Percentiles rank a stretch among this genome's conserved stretches.
phyloP scores from a whole-genome alignment of 2,797 vertebrate genomes.

The Sebastes paucispinis region DNA sequence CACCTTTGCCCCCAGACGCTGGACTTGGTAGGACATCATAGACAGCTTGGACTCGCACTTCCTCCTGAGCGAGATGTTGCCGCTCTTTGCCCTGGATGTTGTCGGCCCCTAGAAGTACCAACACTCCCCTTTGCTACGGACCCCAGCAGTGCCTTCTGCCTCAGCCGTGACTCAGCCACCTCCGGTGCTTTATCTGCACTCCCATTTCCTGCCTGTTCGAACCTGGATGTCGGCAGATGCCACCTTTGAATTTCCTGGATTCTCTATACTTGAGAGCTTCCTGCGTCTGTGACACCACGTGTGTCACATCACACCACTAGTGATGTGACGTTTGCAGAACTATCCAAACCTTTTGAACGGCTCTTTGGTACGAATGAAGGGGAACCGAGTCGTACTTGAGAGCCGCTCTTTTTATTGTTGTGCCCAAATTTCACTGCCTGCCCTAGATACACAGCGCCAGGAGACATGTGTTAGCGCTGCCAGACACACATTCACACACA shows the following conservation, averaged over 20 bases:
- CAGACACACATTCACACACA: too few species aligned
- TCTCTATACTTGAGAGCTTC: neutral
- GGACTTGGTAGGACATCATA: neutral
- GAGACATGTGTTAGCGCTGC: too few species aligned
- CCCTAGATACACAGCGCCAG: too few species aligned
- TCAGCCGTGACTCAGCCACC: neutral
- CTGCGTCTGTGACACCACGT: rapidly evolving
- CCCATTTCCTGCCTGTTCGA: neutral
- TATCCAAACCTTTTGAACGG: too few species aligned
- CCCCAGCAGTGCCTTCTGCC: neutral
- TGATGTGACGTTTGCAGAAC: too few species aligned
- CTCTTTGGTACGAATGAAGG: too few species aligned
- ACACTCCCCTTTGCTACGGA: neutral
- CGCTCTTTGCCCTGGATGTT: neutral
- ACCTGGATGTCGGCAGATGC: neutral
- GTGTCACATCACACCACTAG: too few species aligned
- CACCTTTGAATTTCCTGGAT: neutral
- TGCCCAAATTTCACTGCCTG: too few species aligned
- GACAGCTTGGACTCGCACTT: neutral
- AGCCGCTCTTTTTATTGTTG: too few species aligned
- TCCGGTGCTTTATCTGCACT: neutral
- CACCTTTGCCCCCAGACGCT: neutral
- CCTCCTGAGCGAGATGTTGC: neutral
- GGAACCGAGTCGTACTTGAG: too few species aligned
- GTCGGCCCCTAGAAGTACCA: neutral